Percentiles rank a stretch among this genome's conserved stretches.
These are phyloP conservation scores for Hirtodrosophila confusa DNA, from an alignment of 2,888 invertebrate genomes.

Conservation along the genomic window DNA sequence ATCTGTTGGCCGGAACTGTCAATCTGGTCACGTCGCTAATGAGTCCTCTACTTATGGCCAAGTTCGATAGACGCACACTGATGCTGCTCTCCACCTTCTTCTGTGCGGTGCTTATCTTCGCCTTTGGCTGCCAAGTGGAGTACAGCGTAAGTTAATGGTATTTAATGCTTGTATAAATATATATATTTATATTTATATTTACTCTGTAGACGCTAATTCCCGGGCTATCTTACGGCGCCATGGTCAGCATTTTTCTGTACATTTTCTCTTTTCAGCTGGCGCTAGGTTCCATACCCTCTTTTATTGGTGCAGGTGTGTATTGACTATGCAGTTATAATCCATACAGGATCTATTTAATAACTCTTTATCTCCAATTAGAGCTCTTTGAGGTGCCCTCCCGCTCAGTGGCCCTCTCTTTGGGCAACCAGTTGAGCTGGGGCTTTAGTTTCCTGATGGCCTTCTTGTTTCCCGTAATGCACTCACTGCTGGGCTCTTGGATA, in stretches of 20 bases:
- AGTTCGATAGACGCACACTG: constrained; percentile 54
- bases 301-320: constrained; percentile 55
- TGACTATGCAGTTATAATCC: background rate
- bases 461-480: constrained; percentile 46
- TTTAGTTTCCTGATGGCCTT: constrained; percentile 56
- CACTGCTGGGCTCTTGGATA: constrained; percentile 40
- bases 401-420: constrained; percentile 53
- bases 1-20: constrained; percentile 40
- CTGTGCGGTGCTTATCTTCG: constrained; percentile 47
- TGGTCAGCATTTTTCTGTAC: constrained; percentile 11
- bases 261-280: constrained; percentile 23
- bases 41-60: constrained; percentile 52
- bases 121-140: constrained; percentile 39
- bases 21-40: constrained; percentile 45
- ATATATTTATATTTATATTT: background rate
- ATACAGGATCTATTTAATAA: too few species aligned
- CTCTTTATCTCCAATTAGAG: too few species aligned
- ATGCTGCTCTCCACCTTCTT: constrained; percentile 48
- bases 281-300: constrained; percentile 52
- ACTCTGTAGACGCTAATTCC: constrained; percentile 20
- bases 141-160: constrained; percentile 28
- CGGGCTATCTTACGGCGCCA: constrained; percentile 43
- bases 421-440: constrained; percentile 52
- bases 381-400: constrained; percentile 43
- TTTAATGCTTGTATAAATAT: background rate